Base-by-base conservation (phyloP, 2,113 vertebrate genomes). In the Condylura cristata region DNA sequence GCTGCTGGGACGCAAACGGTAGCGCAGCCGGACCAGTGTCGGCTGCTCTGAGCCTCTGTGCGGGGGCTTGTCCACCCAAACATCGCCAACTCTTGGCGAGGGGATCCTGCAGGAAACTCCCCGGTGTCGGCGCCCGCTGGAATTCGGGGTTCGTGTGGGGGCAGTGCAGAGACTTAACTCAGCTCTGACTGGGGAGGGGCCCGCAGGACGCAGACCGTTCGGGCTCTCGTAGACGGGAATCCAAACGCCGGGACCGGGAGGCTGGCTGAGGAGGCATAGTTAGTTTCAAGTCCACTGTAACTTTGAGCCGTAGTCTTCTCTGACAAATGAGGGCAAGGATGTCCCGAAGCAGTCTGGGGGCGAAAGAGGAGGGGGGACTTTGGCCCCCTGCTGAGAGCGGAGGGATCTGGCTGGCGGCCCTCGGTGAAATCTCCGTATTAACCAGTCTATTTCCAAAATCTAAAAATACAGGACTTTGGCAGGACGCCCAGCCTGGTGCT, bases 401-500 rank as follows among this genome's bases (percentile, higher is more conserved):
- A 32, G 22, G 30, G 30, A 37, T 12, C 44, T 4, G 22, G 48
- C 17, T 56, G 78, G 37, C 12, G 78, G 37, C 12, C 1, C 30
- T 85, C 78, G 56, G 3, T 18, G 63, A 94, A 74, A 74, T 90
- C 37, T 65, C 53, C n/a, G 26, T n/a, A 51, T 79, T 91, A 86
- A 83, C 51, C 51, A 83, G 12, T 37, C 79, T 30, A 88, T 75
- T 94, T 91, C 37, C 79, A 78, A 88, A 72, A 28, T 78, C 79
- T 86, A 63, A 85, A 68, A 82, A 70, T 85, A 81, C 4, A 66
- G 16, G 41, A 56, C 6, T 37, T 78, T 71, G 76, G 72, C 94
- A 60, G 85, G 65, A 76, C 46, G 72, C 44, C 46, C 24, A 24
- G 14, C 12, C 26, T 68, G 70, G 56, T 12, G 4, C 18, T 87